Conservation (phyloP, 2,113 vertebrate species). For the Natator depressus region DNA sequence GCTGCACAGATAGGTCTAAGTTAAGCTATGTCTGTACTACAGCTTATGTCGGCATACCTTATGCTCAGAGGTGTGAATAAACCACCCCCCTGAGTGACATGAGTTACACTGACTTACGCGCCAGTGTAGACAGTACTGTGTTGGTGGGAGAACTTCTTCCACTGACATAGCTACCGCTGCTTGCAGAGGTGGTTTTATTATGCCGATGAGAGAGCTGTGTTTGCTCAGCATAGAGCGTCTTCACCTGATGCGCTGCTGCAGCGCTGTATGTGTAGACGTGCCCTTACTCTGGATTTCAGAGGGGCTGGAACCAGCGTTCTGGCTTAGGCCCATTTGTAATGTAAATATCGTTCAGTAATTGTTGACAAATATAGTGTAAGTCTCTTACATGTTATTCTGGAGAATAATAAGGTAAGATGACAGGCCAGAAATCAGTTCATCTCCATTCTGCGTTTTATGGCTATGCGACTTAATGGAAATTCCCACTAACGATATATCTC, state of each 20-base stretch:
- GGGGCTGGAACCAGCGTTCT: background rate
- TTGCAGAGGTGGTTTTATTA: no score
- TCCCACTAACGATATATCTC: slow-evolving; percentile 4
- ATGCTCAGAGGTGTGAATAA: no score
- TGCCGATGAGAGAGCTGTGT: no score
- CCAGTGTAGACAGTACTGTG: no score
- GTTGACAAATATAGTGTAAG: background rate
- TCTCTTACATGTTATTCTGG: background rate
- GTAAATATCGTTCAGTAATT: background rate
- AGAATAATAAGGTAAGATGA: background rate
- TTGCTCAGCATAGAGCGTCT: no score
- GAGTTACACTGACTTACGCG: no score
- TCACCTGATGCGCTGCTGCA: no score
- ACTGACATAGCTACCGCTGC: no score
- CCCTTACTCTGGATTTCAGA: background rate
- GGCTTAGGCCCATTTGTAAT: background rate
- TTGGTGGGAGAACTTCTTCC: no score
- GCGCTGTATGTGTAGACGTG: no score
- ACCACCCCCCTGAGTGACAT: no score
- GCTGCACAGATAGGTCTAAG: background rate
- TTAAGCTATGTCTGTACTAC: background rate
- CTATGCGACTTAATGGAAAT: slow-evolving; percentile 6
- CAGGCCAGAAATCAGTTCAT: background rate
- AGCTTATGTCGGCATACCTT: no score
- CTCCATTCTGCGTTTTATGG: background rate